These are phyloP conservation scores for Eleginops maclovinus DNA, from an alignment of 2,113 vertebrate genomes.

Conservation along the genomic window DNA sequence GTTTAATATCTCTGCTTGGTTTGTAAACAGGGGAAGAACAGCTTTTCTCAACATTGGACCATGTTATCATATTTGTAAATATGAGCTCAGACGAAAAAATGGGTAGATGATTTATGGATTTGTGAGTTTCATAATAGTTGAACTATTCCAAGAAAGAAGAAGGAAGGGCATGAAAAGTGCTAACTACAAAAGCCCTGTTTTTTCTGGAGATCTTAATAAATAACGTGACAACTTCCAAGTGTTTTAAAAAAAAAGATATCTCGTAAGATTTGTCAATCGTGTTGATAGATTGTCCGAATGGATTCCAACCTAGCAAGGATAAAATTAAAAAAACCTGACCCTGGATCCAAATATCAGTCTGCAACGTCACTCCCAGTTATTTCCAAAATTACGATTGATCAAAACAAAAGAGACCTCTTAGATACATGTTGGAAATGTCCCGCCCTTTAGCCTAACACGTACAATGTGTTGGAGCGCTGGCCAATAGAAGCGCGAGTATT, in stretches of 20 bases:
- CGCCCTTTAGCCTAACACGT: too few relatives aligned
- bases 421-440: too few relatives aligned
- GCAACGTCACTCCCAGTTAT: too few relatives aligned
- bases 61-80: background rate
- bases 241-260: too few relatives aligned
- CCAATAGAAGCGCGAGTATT: too few relatives aligned
- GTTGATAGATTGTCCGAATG: background rate
- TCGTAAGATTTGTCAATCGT: too few relatives aligned
- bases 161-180: background rate
- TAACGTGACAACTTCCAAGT: too few relatives aligned
- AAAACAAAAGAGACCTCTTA: background rate
- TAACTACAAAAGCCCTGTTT: background rate
- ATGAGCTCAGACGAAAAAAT: background rate
- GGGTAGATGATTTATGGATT: background rate
- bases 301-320: background rate
- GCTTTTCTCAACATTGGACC: background rate
- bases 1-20: slow-evolving; percentile 39
- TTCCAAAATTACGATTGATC: background rate
- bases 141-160: background rate
- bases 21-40: background rate
- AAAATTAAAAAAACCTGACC: background rate
- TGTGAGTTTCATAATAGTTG: background rate
- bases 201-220: too few relatives aligned
- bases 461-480: too few relatives aligned
- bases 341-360: background rate